phyloP scores from a whole-genome alignment of 2,888 invertebrate genomes.

The Barypeithes pellucidus region DNA sequence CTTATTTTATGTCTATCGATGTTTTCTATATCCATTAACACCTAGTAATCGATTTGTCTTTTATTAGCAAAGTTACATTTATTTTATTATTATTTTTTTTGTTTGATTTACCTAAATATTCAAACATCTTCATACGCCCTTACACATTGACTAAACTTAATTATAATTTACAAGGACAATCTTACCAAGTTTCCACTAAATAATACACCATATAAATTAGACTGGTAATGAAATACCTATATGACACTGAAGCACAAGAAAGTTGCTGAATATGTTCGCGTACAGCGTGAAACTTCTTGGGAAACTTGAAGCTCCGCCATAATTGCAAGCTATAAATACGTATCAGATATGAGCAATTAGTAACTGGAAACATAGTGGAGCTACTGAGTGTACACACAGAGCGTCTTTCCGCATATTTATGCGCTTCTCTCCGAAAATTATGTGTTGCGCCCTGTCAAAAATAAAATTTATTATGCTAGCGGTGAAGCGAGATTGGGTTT shows the following conservation, averaged over 20 bases:
- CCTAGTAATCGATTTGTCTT: no score
- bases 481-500: conserved; percentile 27
- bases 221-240: conserved; percentile 71
- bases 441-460: conserved; percentile 46
- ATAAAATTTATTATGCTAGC: conserved; percentile 20
- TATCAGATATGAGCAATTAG: conserved; percentile 71
- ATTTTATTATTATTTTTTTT: no score
- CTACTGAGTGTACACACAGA: conserved; percentile 48
- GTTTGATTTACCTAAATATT: no score
- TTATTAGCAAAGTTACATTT: no score
- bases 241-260: conserved; percentile 66
- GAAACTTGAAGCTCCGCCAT: conserved; percentile 68
- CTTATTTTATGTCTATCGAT: no score
- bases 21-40: no score
- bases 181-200: conserved; percentile 57
- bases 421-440: conserved; percentile 44
- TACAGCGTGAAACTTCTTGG: conserved; percentile 61
- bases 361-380: conserved; percentile 61
- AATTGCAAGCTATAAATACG: conserved; percentile 70
- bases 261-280: conserved; percentile 65
- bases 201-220: conserved; percentile 68
- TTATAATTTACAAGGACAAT: conserved; percentile 38
- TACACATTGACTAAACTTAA: conserved; percentile 19
- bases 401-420: conserved; percentile 49
- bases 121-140: neutral